phyloP scores from a whole-genome alignment of 1,140 invertebrate genomes.

The Diabrotica virgifera region DNA sequence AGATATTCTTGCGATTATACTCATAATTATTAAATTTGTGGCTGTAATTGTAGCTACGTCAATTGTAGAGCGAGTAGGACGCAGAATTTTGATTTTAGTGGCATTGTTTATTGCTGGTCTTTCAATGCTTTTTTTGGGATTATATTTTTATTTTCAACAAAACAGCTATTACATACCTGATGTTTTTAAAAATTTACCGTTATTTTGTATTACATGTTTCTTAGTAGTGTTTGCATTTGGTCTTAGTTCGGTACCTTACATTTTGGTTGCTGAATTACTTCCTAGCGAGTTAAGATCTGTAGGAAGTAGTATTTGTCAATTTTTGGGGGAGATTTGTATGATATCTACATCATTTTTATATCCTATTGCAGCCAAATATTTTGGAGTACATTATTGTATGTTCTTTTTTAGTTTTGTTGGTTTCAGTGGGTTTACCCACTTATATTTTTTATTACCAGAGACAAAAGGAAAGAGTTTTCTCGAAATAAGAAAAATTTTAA shows the following conservation, averaged over 20 bases:
- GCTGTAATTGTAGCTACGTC: slow-evolving; percentile 66
- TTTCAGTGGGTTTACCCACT: background rate
- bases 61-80: slow-evolving; percentile 62
- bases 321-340: background rate
- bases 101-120: slow-evolving; percentile 64
- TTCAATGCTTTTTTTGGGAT: slow-evolving; percentile 52
- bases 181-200: slow-evolving; percentile 60
- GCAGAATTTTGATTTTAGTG: slow-evolving; percentile 66
- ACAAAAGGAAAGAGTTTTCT: slow-evolving; percentile 8
- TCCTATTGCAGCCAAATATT: background rate
- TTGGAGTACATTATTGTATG: slow-evolving; percentile 3
- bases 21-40: slow-evolving; percentile 74
- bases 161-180: slow-evolving; percentile 49
- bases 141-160: slow-evolving; percentile 60
- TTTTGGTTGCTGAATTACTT: background rate
- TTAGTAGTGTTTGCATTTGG: background rate
- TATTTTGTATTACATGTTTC: slow-evolving; percentile 38
- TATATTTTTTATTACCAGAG: background rate
- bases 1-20: slow-evolving; percentile 79
- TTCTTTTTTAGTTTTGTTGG: background rate
- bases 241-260: background rate
- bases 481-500: background rate
- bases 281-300: background rate
- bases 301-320: background rate
- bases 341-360: background rate